Evolutionary conservation across 2,888 invertebrate species (phyloP), one percentile per base, ranked within the genome.

Genomic region (Drosophila parthenogenetica): DNA sequence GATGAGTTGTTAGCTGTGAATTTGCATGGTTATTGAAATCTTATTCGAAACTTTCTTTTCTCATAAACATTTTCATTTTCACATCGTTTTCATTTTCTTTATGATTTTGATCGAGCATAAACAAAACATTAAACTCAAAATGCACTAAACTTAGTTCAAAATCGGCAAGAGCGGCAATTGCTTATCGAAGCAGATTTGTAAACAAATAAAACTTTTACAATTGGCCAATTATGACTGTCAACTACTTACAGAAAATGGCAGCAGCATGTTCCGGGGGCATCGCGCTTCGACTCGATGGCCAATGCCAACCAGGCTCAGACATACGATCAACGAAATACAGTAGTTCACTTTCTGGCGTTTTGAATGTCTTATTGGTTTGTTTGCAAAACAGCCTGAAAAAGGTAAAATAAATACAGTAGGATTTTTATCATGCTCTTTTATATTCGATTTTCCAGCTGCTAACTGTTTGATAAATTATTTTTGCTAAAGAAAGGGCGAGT

Each of bases 301-400:
- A 97, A 82, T 95, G 95, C 97, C 97, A 97, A 60, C 96, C 95
- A n/a, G 96, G 95, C 89, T 94, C 94, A 66, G 95, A 95, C 89
- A 97, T 96, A 90, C 95, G 94, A 81, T 95, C 94, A 89, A 98
- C 91, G 92, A 97, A 97, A 92, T 97, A 95, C 16, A 95, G 90
- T 55, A 97, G 92, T 90, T 96, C 96, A 55, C 95, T 95, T 91
- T 97, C 97, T 11, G 96, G 95, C 64, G 94, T 94, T 22, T 94
- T 93, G 90, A 96, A 96, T 57, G 93, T 94, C 72, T 94, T 94
- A 83, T 94, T 95, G 85, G 94, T 95, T 89, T 95, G 94, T 45
- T 94, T 95, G 90, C 96, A 97, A 91, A 96, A 96, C 64, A 96
- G 93, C 95, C 96, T 96, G 16, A 14, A 39, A 11, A 13, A 10